A percentile compares a stretch with the other conserved stretches of the same genome.
phyloP scores from a whole-genome alignment of 2,797 vertebrate genomes.

The Ispidina lecontei region DNA sequence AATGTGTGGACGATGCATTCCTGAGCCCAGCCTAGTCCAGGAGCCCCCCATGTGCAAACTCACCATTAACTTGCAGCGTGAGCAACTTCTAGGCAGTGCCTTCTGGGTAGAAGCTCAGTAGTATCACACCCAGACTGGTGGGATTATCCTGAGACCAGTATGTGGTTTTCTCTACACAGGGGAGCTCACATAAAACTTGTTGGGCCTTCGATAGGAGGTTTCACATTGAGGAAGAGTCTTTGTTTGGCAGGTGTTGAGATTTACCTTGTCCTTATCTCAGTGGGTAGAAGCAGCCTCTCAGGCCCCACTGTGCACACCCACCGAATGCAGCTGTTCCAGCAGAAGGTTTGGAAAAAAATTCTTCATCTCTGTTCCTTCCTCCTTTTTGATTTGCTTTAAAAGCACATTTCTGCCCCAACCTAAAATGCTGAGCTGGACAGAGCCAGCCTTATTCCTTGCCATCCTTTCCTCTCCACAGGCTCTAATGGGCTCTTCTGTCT shows the following conservation, averaged over 20 bases:
- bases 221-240: not conserved
- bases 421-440: not conserved
- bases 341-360: not conserved
- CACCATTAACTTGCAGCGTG: not conserved
- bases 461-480: not conserved
- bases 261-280: not conserved
- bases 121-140: not conserved
- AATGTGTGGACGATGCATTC: not conserved
- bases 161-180: not conserved
- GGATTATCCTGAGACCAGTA: not conserved
- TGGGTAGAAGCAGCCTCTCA: not conserved
- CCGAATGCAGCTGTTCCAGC: not conserved
- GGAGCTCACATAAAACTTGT: not conserved
- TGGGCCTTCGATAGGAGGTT: not conserved
- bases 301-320: not conserved
- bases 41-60: not conserved
- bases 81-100: not conserved
- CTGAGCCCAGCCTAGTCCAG: not conserved
- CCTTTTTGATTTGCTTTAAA: conserved; percentile 20
- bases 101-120: not conserved
- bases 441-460: not conserved
- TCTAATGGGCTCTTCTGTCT: not conserved
- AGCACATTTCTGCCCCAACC: not conserved
- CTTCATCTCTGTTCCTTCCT: not conserved
- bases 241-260: not conserved